phyloP scores from a whole-genome alignment of 2,888 invertebrate species.

The Eristalis pertinax region DNA sequence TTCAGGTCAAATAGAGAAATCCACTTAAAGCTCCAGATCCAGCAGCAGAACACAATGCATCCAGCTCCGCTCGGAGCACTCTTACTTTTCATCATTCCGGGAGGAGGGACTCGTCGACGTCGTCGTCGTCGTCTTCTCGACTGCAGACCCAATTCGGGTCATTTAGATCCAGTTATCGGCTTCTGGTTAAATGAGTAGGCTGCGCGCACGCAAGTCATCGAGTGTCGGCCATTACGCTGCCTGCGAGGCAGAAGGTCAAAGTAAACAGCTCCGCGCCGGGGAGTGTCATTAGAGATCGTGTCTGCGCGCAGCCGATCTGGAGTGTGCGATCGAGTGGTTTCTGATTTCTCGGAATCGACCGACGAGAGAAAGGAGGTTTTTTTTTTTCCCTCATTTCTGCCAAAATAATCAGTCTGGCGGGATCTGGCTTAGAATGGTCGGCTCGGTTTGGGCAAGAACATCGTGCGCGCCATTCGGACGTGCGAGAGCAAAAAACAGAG shows the following conservation, averaged over 20 bases:
- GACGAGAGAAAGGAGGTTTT: not conserved
- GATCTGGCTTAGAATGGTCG: slow-evolving; percentile 12
- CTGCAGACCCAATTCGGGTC: slow-evolving; percentile 16
- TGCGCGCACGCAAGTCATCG: slow-evolving; percentile 9
- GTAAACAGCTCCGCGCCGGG: slow-evolving; percentile 17
- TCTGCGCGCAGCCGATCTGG: slow-evolving; percentile 4
- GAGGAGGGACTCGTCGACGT: not conserved
- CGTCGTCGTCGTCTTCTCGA: not conserved
- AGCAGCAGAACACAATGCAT: slow-evolving; percentile 7
- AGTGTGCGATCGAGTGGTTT: not conserved
- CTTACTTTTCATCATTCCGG: slow-evolving; percentile 33
- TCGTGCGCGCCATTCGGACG: not conserved
- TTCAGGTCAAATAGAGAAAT: slow-evolving; percentile 47
- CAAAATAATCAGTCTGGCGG: slow-evolving; percentile 9
- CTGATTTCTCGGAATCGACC: slow-evolving; percentile 27
- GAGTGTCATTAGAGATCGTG: slow-evolving; percentile 18
- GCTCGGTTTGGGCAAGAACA: too few species aligned
- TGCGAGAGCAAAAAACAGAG: not conserved
- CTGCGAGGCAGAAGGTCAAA: slow-evolving; percentile 23
- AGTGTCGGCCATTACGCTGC: not conserved
- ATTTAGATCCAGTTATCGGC: slow-evolving; percentile 40
- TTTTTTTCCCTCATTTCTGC: not conserved
- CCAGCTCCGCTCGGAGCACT: slow-evolving; percentile 28
- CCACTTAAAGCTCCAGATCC: slow-evolving; percentile 40
- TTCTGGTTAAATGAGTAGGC: slow-evolving; percentile 33